Evolutionary conservation across 1,140 invertebrate genomes (phyloP).

Genomic region (Heterodera carotae): DNA sequence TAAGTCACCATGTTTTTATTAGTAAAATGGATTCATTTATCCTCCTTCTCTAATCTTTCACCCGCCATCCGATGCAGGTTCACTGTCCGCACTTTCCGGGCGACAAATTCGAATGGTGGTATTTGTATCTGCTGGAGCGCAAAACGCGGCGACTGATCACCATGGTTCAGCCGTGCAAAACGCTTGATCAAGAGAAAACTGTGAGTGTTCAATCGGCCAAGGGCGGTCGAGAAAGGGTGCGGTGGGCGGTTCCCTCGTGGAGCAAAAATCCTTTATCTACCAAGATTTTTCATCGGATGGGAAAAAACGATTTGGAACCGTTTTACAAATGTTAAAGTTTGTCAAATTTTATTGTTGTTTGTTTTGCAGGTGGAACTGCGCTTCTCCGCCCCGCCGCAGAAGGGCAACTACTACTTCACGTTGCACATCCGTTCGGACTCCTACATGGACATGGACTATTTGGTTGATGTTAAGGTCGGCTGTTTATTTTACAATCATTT

Average conservation of each 20-base stretch:
- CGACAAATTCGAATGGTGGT: conserved; percentile 99
- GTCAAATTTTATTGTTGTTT: background rate
- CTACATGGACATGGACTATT: conserved; percentile 73
- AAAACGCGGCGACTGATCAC: conserved; percentile 86
- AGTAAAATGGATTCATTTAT: no score
- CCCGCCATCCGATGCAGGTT: conserved; percentile 70
- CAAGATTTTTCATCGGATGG: no score
- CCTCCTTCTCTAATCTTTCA: no score
- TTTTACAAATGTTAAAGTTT: no score
- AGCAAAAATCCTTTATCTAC: no score
- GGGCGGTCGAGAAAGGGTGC: no score
- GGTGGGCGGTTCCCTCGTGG: no score
- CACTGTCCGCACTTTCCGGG: conserved; percentile 93
- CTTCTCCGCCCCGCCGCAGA: conserved; percentile 90
- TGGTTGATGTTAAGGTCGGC: conserved; percentile 58
- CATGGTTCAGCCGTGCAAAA: conserved; percentile 81
- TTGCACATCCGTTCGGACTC: conserved; percentile 92
- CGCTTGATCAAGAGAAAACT: conserved; percentile 69
- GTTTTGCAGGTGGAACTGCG: conserved; percentile 85
- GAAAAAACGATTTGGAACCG: no score
- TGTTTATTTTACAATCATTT: background rate
- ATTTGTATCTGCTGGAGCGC: conserved; percentile 93
- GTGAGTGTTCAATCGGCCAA: no score
- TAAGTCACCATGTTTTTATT: no score
- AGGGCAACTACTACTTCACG: conserved; percentile 87